Evolutionary conservation across 1,140 invertebrate genomes (phyloP).

Genomic region (Luehdorfia chinensis): DNA sequence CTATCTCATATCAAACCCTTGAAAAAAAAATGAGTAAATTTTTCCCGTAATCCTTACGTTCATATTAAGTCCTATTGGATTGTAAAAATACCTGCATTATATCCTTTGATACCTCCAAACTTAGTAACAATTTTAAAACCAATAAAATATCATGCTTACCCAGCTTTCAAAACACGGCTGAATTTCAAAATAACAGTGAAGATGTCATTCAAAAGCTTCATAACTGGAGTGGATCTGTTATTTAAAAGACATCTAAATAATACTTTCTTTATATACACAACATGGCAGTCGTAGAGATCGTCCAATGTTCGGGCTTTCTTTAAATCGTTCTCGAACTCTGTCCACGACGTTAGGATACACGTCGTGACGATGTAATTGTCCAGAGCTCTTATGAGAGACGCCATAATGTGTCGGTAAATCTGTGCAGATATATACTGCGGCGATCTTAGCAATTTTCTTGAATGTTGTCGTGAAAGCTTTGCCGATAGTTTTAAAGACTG

Average conservation of each 20-base stretch:
- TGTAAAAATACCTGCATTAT: too few species aligned
- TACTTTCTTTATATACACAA: constrained; percentile 84
- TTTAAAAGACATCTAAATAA: constrained; percentile 84
- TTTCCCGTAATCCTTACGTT: too few species aligned
- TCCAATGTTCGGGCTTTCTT: constrained; percentile 81
- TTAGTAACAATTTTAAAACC: too few species aligned
- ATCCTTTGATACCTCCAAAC: too few species aligned
- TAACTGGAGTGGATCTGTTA: constrained; percentile 80
- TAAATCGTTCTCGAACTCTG: constrained; percentile 82
- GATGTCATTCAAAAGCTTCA: constrained; percentile 81
- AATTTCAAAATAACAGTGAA: constrained; percentile 85
- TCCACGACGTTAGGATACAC: constrained; percentile 84
- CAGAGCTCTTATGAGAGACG: constrained; percentile 83
- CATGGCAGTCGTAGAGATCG: constrained; percentile 82
- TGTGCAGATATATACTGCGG: constrained; percentile 81
- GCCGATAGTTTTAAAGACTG: constrained; percentile 76
- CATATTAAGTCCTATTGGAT: too few species aligned
- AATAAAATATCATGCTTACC: too few species aligned
- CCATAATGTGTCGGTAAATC: constrained; percentile 83
- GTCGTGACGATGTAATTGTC: constrained; percentile 85
- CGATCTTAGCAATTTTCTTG: constrained; percentile 70
- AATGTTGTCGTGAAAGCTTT: constrained; percentile 72
- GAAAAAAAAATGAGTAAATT: too few species aligned
- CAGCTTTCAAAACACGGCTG: constrained; percentile 73
- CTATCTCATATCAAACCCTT: too few species aligned